phyloP scores from a whole-genome alignment of 2,113 vertebrate genomes.

The Dromiciops gliroides region DNA sequence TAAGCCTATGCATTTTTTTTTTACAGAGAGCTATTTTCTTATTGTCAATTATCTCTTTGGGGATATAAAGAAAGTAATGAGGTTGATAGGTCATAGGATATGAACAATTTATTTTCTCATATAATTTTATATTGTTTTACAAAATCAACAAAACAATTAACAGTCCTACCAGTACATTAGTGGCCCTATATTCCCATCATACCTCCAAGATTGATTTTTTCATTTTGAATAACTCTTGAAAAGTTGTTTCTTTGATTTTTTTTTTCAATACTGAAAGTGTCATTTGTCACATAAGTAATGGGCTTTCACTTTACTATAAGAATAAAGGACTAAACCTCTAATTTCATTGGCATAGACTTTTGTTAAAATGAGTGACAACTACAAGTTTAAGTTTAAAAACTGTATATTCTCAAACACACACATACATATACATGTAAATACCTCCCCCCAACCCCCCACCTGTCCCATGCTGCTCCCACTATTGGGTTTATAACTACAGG shows the following conservation, averaged over 20 bases:
- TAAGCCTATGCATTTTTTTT: not conserved
- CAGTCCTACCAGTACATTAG: not conserved
- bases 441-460: not conserved
- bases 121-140: not conserved
- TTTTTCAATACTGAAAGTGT: not conserved
- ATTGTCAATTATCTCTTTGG: not conserved
- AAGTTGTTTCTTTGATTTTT: not conserved
- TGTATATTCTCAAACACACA: not conserved
- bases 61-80: not conserved
- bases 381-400: not conserved
- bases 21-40: not conserved
- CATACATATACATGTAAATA: not conserved
- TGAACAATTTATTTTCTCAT: not conserved
- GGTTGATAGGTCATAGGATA: not conserved
- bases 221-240: not conserved
- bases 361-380: slow-evolving; percentile 22
- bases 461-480: not conserved
- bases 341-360: not conserved
- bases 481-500: not conserved
- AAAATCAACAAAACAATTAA: not conserved
- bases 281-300: not conserved
- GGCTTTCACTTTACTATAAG: not conserved
- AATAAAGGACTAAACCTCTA: not conserved
- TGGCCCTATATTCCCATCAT: not conserved
- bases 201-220: not conserved